Conservation (phyloP, 1,140 invertebrate species). For the Brachionus plicatilis region DNA sequence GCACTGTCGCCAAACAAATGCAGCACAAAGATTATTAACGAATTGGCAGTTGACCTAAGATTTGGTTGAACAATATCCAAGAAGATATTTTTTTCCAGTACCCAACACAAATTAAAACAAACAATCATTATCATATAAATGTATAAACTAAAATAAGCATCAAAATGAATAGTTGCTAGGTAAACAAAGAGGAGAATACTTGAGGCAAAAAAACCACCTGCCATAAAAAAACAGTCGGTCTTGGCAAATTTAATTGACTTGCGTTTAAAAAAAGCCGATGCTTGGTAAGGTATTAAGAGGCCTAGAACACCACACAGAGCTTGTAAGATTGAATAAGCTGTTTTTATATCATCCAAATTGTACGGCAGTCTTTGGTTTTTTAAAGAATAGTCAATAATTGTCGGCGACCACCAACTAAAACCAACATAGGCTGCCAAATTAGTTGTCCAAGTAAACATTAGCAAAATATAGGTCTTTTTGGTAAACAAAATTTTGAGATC, state of each 20-base stretch:
- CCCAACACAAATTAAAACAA: slow-evolving; percentile 39
- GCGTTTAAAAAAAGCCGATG: slow-evolving; percentile 7
- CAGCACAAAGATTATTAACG: slow-evolving; percentile 25
- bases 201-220: slow-evolving; percentile 29
- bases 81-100: slow-evolving; percentile 16
- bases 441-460: slow-evolving; percentile 31
- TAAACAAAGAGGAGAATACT: neutral
- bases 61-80: slow-evolving; percentile 13
- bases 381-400: slow-evolving; percentile 26
- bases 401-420: slow-evolving; percentile 29
- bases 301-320: neutral
- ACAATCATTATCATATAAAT: slow-evolving; percentile 6
- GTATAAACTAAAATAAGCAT: slow-evolving; percentile 21
- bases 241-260: slow-evolving; percentile 31
- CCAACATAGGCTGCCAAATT: slow-evolving; percentile 26
- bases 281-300: slow-evolving; percentile 23
- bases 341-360: slow-evolving; percentile 19
- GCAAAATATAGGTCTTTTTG: slow-evolving; percentile 24
- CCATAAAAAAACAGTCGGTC: slow-evolving; percentile 6
- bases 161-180: neutral
- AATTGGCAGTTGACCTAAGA: slow-evolving; percentile 15
- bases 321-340: slow-evolving; percentile 29
- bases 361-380: neutral
- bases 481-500: slow-evolving; percentile 37
- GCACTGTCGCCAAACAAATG: slow-evolving; percentile 38